Evolutionary conservation across 1,140 invertebrate species (phyloP), one percentile per base, ranked within the genome.

Genomic region (Monomorium pharaonis): DNA sequence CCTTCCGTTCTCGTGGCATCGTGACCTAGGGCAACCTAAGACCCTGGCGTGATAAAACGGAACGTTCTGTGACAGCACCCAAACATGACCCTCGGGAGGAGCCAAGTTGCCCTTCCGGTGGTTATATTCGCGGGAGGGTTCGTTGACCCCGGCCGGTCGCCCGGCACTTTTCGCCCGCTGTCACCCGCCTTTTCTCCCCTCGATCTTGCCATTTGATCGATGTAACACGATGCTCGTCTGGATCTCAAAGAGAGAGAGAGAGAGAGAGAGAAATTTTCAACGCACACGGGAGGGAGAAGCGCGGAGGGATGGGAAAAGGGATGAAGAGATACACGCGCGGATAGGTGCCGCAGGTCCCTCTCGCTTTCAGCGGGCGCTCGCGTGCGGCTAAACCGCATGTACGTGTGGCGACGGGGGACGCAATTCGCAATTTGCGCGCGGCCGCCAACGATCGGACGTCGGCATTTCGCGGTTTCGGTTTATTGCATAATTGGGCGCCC

Each of bases 21-120:
- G 91, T 94, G 94, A 95, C 94, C 94, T 94, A 94, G 87, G 92
- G 85, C 91, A 94, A 94, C 83, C 81, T 86, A 80, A 90, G 88
- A 88, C 91, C 90, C 83, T 62, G 91, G 86, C 83, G 89, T 91
- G 92, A 94, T 94, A 92, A 93, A 94, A 92, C 89, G 92, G 84
- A 86, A 92, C 87, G 84, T 85, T 85, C 86, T 88, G 86, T 87
- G 92, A 92, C 92, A 88, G 88, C 91, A 89, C 91, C 91, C 90
- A 91, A 94, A 93, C 91, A 91, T 88, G 91, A 92, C 92, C 89
- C 92, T 87, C 86, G 81, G 88, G 88, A 88, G n/a, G 78, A 89
- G 76, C 72, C 84, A 69, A 74, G 65, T 62, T 62, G 60, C 76
- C 56, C 72, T 86, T 83, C 54, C 67, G 78, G 67, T 67, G 78